These are phyloP conservation scores for Bergia sp. DNA, from an alignment of 92 coral and sea anemone genomes.

Conservation along the genomic window DNA sequence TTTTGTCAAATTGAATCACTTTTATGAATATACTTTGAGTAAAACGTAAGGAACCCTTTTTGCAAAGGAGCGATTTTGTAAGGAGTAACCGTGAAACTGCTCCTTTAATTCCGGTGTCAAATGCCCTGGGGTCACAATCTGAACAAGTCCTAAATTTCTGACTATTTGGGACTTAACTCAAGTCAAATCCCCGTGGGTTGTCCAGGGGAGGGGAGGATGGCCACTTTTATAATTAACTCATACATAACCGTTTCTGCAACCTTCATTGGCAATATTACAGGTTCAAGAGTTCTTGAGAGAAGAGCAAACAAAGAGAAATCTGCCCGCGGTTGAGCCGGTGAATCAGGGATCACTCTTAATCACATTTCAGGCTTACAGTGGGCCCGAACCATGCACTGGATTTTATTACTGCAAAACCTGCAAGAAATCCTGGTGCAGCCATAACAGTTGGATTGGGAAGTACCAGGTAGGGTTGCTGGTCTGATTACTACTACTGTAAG, in stretches of 20 bases:
- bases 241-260: background rate
- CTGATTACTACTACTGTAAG: conserved; percentile 39
- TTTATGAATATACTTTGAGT: too few relatives aligned
- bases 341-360: conserved; percentile 50
- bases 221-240: background rate
- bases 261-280: background rate
- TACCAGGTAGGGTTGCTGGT: conserved; percentile 5
- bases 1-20: too few relatives aligned
- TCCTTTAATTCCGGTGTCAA: too few relatives aligned
- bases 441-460: conserved; percentile 19
- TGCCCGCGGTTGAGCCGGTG: conserved; percentile 8
- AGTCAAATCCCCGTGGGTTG: too few relatives aligned
- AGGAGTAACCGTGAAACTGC: too few relatives aligned
- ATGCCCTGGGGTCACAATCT: too few relatives aligned
- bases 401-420: conserved; percentile 42
- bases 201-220: background rate
- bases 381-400: conserved; percentile 41
- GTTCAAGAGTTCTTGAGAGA: background rate
- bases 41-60: too few relatives aligned
- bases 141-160: too few relatives aligned
- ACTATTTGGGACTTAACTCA: too few relatives aligned
- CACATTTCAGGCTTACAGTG: conserved; percentile 43
- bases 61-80: too few relatives aligned
- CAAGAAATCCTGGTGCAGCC: conserved; percentile 31
- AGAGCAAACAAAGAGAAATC: background rate